These are phyloP conservation scores for Andrena bucephala DNA, from an alignment of 2,888 invertebrate species.

Conservation along the genomic window DNA sequence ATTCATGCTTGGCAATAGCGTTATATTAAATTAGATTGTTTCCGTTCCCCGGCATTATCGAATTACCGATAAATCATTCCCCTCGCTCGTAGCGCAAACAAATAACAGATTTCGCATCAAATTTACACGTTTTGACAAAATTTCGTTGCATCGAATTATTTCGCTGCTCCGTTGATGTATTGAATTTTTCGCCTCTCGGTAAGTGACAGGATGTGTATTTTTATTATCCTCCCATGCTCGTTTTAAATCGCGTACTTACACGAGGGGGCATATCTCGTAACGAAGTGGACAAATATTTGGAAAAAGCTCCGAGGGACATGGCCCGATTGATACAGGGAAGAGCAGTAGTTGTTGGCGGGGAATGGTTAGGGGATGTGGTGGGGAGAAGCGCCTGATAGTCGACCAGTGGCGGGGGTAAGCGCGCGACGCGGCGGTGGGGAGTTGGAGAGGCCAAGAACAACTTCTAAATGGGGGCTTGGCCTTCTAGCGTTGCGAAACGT, in stretches of 20 bases:
- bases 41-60: not conserved
- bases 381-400: slow-evolving; percentile 4
- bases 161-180: no score
- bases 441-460: slow-evolving; percentile 68
- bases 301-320: slow-evolving; percentile 15
- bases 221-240: not conserved
- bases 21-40: not conserved
- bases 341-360: slow-evolving; percentile 14
- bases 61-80: not conserved
- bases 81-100: not conserved
- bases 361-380: not conserved
- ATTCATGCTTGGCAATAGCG: not conserved
- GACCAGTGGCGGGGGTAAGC: not conserved
- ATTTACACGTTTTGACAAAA: no score
- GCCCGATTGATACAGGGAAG: slow-evolving; percentile 40
- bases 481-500: slow-evolving; percentile 84
- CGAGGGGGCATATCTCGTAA: slow-evolving; percentile 1
- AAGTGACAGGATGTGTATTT: not conserved
- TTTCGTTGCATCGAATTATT: no score
- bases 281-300: slow-evolving; percentile 42
- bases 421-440: slow-evolving; percentile 27
- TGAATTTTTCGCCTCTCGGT: not conserved
- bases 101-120: no score
- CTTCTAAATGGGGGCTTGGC: slow-evolving; percentile 82
- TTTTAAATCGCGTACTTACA: not conserved